phyloP scores from a whole-genome alignment of 2,113 vertebrate species.

The Pelusios castaneus region DNA sequence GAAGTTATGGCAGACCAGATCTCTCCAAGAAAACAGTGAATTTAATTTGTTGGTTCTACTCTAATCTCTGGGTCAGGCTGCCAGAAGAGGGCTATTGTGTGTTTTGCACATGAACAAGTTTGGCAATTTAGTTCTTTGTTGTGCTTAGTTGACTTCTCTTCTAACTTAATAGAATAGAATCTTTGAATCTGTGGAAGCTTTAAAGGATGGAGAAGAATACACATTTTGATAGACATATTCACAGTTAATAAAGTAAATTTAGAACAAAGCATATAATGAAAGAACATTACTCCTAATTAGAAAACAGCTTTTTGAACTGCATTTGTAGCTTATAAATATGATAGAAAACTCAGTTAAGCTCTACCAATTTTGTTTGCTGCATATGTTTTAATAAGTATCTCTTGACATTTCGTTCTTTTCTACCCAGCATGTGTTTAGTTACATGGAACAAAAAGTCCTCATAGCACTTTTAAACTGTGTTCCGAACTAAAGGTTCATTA shows the following conservation, averaged over 20 bases:
- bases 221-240: not conserved
- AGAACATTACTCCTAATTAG: not conserved
- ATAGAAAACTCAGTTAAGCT: not conserved
- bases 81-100: not conserved
- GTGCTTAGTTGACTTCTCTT: not conserved
- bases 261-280: not conserved
- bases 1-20: not conserved
- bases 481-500: not conserved
- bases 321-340: not conserved
- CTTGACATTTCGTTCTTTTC: not conserved
- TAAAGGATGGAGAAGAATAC: not conserved
- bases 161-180: not conserved
- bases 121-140: not conserved
- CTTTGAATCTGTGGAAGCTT: not conserved
- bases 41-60: rapidly evolving
- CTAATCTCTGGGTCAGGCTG: not conserved
- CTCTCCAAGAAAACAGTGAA: not conserved
- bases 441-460: not conserved
- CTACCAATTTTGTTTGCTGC: not conserved
- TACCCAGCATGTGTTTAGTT: not conserved
- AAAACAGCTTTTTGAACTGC: not conserved
- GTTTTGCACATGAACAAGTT: not conserved
- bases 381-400: not conserved
- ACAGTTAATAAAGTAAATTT: not conserved
- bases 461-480: not conserved